These are phyloP conservation scores for Craterocephalus amniculus DNA, from an alignment of 2,797 vertebrate species.

Conservation along the genomic window DNA sequence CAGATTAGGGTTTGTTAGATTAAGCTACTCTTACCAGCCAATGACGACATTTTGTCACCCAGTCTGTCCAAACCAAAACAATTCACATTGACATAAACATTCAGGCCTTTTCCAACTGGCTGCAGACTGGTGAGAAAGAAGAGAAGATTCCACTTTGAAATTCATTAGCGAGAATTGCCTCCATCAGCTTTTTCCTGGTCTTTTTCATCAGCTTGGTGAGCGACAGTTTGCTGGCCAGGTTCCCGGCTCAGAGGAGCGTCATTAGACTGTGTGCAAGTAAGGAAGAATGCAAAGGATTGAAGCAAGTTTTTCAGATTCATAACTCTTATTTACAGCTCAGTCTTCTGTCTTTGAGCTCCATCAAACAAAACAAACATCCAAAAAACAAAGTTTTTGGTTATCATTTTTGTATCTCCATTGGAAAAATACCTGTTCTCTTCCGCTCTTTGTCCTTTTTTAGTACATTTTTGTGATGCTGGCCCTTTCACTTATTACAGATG, in stretches of 20 bases:
- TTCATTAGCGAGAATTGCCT: slow-evolving; percentile 69
- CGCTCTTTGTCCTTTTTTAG: slow-evolving; percentile 44
- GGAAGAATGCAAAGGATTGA: slow-evolving; percentile 35
- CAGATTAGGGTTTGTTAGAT: slow-evolving; percentile 71
- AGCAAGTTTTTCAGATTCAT: slow-evolving; percentile 47
- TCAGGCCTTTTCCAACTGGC: slow-evolving; percentile 27
- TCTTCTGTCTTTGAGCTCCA: slow-evolving; percentile 49
- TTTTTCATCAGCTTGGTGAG: slow-evolving; percentile 64
- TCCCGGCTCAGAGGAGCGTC: slow-evolving; percentile 52
- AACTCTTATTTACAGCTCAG: slow-evolving; percentile 52
- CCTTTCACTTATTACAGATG: slow-evolving; percentile 68
- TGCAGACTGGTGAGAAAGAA: slow-evolving; percentile 56
- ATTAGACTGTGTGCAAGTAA: slow-evolving; percentile 48
- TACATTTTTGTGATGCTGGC: slow-evolving; percentile 47
- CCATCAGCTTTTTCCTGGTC: slow-evolving; percentile 73
- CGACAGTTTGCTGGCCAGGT: slow-evolving; percentile 52
- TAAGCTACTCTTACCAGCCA: slow-evolving; percentile 32
- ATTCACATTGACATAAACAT: slow-evolving; percentile 37
- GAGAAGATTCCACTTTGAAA: slow-evolving; percentile 57
- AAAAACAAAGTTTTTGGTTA: slow-evolving; percentile 36
- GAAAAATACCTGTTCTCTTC: slow-evolving; percentile 53
- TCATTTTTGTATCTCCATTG: slow-evolving; percentile 7
- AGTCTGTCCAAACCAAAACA: slow-evolving; percentile 36
- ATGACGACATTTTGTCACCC: slow-evolving; percentile 22
- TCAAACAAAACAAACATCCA: slow-evolving; percentile 53